Conservation (phyloP, 2,888 invertebrate species). For the Diploptera punctata region DNA sequence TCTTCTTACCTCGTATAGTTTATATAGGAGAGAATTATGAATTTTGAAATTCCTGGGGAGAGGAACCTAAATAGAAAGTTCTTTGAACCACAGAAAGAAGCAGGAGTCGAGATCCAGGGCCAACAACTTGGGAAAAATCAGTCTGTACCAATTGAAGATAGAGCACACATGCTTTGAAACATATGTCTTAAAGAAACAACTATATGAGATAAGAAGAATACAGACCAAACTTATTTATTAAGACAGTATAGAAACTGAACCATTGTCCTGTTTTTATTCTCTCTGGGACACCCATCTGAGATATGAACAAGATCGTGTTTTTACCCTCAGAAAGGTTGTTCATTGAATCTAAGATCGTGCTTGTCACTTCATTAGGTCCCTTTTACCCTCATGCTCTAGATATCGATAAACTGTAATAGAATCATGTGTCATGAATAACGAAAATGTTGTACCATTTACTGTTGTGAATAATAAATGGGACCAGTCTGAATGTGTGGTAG, state of each 20-base stretch:
- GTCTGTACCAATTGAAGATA: too few relatives aligned
- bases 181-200: too few relatives aligned
- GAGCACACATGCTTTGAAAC: too few relatives aligned
- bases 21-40: too few relatives aligned
- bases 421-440: background rate
- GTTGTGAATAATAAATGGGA: conserved; percentile 6
- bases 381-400: background rate
- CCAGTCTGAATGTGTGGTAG: conserved; percentile 10
- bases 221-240: too few relatives aligned
- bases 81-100: too few relatives aligned
- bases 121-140: too few relatives aligned
- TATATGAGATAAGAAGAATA: too few relatives aligned
- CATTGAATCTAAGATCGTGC: background rate
- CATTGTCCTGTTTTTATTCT: conserved; percentile 2
- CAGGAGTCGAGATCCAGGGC: too few relatives aligned
- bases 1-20: too few relatives aligned
- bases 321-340: background rate
- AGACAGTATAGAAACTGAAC: background rate
- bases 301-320: conserved; percentile 4
- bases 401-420: background rate
- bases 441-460: conserved; percentile 3
- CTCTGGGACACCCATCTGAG: conserved; percentile 10
- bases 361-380: conserved; percentile 2
- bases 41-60: too few relatives aligned
- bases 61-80: too few relatives aligned